phyloP scores from a whole-genome alignment of 2,888 invertebrate genomes.

The Amblyjoppa proteus region DNA sequence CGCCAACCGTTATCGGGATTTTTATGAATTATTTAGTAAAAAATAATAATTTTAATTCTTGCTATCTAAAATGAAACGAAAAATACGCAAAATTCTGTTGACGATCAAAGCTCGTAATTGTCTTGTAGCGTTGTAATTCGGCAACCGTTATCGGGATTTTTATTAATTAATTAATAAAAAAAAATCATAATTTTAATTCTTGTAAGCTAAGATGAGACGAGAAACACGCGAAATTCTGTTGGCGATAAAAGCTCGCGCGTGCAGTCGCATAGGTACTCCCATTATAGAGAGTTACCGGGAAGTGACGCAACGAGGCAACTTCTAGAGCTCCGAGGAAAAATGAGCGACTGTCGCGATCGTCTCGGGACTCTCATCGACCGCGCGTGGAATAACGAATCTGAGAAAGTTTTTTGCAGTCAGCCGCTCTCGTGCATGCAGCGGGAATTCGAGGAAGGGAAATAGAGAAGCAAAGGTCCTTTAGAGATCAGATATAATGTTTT shows the following conservation, averaged over 20 bases:
- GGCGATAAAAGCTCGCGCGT: neutral
- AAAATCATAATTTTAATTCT: neutral
- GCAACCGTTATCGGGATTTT: too few relatives aligned
- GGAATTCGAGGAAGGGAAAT: neutral
- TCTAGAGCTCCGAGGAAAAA: slow-evolving; percentile 38
- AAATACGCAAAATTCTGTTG: too few relatives aligned
- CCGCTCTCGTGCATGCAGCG: neutral
- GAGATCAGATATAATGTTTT: too few relatives aligned
- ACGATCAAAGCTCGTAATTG: too few relatives aligned
- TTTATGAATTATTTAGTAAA: too few relatives aligned
- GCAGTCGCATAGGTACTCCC: neutral
- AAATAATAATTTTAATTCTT: too few relatives aligned
- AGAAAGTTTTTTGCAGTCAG: neutral
- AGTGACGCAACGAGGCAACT: slow-evolving; percentile 41
- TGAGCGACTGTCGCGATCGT: slow-evolving; percentile 45
- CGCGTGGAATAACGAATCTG: neutral
- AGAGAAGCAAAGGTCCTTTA: neutral
- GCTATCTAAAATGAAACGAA: too few relatives aligned
- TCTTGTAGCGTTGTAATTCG: too few relatives aligned
- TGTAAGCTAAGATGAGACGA: neutral
- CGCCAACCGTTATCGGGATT: too few relatives aligned
- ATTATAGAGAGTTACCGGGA: slow-evolving; percentile 6
- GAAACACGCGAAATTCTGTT: neutral
- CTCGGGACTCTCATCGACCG: slow-evolving; percentile 36
- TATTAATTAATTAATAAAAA: too few relatives aligned